phyloP scores from a whole-genome alignment of 2,797 vertebrate species.

The Miopithecus talapoin region DNA sequence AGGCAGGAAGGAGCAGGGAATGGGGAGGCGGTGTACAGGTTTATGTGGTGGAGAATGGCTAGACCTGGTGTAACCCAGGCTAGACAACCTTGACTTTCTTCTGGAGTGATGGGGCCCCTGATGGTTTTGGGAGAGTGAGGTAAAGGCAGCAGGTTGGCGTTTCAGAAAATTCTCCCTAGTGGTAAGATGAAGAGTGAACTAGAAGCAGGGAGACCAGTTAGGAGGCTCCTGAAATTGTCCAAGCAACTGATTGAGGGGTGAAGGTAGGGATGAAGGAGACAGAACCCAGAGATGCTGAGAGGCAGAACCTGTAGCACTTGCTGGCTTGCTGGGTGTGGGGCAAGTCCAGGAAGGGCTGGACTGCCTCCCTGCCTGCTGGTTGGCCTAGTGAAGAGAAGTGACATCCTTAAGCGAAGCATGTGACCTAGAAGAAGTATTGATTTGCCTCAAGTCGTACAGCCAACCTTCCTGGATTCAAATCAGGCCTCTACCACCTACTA shows the following conservation, averaged over 20 bases:
- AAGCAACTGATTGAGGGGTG: neutral
- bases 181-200: neutral
- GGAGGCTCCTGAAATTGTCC: neutral
- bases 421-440: neutral
- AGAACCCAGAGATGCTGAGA: neutral
- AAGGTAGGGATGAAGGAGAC: neutral
- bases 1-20: neutral
- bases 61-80: neutral
- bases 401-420: neutral
- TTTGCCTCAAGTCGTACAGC: neutral
- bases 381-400: neutral
- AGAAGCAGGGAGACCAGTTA: neutral
- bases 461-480: neutral
- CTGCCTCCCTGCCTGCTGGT: neutral
- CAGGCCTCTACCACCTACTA: neutral
- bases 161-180: slow-evolving; percentile 31
- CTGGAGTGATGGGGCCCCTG: neutral
- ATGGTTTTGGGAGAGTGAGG: neutral
- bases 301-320: neutral
- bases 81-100: neutral
- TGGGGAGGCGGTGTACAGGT: neutral
- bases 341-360: neutral
- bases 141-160: neutral
- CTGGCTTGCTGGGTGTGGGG: neutral
- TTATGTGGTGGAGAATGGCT: neutral